Percentiles rank a stretch among this genome's conserved stretches.
phyloP scores from a whole-genome alignment of 2,888 invertebrate species.

The Calameuta pallipes region DNA sequence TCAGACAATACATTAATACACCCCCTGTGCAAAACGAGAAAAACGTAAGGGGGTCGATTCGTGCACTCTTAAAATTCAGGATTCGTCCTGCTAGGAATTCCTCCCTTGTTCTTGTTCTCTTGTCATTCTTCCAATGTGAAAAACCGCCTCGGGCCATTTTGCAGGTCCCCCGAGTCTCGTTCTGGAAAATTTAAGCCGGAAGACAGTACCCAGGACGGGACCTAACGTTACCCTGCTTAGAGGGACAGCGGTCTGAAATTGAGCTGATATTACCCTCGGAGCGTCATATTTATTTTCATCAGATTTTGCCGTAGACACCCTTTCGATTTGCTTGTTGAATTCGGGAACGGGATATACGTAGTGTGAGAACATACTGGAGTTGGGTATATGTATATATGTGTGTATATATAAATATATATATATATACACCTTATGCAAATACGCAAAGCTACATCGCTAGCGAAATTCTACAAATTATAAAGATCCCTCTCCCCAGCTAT shows the following conservation, averaged over 20 bases:
- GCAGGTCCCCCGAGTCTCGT: background rate
- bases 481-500: slow-evolving; percentile 1
- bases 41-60: background rate
- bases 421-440: slow-evolving; percentile 18
- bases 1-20: background rate
- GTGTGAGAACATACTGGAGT: background rate
- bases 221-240: background rate
- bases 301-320: background rate
- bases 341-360: background rate
- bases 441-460: slow-evolving; percentile 14
- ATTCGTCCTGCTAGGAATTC: background rate
- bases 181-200: background rate
- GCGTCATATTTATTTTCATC: background rate
- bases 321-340: background rate
- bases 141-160: background rate
- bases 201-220: background rate
- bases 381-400: background rate
- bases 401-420: background rate
- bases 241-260: background rate
- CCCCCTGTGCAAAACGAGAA: background rate
- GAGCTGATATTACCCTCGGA: background rate
- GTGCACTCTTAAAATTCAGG: background rate
- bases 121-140: background rate
- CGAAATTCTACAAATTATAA: slow-evolving; percentile 24
- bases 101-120: background rate